Conservation (phyloP, 2,113 vertebrate species). For the Rhinolophus sinicus region DNA sequence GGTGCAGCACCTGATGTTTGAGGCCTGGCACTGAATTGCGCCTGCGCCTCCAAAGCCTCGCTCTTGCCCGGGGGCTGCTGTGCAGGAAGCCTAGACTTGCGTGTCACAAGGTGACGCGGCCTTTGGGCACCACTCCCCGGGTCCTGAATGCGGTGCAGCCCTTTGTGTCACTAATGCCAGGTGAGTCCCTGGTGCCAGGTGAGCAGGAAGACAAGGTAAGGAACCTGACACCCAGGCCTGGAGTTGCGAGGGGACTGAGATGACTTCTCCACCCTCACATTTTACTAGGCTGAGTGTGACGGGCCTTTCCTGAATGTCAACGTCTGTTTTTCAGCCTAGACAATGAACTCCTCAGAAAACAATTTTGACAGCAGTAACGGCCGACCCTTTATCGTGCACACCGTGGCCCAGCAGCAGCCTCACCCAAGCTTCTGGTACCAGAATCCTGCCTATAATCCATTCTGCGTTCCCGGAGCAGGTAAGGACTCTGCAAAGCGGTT, state of each 20-base stretch:
- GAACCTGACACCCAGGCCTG: neutral
- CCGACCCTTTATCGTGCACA: too few relatives aligned
- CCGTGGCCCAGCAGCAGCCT: neutral
- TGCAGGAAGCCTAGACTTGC: neutral
- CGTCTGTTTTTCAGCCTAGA: neutral
- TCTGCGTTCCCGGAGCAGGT: slow-evolving; percentile 80
- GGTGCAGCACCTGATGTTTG: neutral
- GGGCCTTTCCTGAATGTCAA: neutral
- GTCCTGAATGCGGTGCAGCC: too few relatives aligned
- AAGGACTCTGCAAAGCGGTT: neutral
- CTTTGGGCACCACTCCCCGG: too few relatives aligned
- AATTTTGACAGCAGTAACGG: neutral
- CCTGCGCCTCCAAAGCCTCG: neutral
- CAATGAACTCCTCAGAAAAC: slow-evolving; percentile 81
- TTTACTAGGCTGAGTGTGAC: neutral
- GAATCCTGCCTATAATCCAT: slow-evolving; percentile 69
- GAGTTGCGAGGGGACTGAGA: neutral
- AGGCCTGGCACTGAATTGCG: fast-evolving
- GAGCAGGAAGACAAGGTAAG: neutral
- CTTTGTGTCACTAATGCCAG: too few relatives aligned
- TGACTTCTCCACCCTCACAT: neutral
- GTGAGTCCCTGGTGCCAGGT: neutral
- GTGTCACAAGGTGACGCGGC: too few relatives aligned
- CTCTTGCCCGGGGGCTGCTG: neutral
- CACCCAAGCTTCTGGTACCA: slow-evolving; percentile 79